These are phyloP conservation scores for Chloroceryle aenea DNA, from an alignment of 2,113 vertebrate species.

Conservation along the genomic window DNA sequence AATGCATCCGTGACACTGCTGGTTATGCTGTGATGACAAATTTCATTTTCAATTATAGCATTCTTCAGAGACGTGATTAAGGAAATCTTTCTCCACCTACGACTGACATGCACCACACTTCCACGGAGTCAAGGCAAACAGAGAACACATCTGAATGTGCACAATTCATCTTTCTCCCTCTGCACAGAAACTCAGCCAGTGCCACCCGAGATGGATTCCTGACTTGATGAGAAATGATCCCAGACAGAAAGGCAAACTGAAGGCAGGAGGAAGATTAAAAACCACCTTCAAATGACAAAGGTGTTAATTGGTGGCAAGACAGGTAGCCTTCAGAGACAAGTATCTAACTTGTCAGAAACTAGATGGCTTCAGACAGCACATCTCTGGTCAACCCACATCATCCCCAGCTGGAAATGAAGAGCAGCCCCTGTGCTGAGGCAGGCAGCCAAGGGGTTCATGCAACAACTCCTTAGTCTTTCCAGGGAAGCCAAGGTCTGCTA, in stretches of 20 bases:
- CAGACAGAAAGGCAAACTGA: not conserved
- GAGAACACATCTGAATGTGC: not conserved
- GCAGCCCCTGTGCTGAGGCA: not conserved
- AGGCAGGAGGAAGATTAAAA: not conserved
- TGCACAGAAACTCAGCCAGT: not conserved
- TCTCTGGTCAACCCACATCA: not conserved
- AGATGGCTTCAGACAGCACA: not conserved
- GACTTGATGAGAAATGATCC: not conserved
- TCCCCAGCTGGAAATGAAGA: not conserved
- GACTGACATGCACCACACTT: not conserved
- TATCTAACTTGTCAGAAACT: not conserved
- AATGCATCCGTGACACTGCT: not conserved
- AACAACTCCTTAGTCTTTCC: not conserved
- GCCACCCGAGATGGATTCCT: not conserved
- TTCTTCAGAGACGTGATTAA: constrained; percentile 15
- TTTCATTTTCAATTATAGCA: constrained; percentile 9
- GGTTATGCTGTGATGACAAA: not conserved
- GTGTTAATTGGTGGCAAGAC: not conserved
- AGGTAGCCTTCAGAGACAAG: not conserved
- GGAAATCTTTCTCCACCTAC: not conserved
- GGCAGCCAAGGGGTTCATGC: rapidly evolving
- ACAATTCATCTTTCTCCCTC: not conserved
- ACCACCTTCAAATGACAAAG: not conserved
- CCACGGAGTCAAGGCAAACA: constrained; percentile 34
- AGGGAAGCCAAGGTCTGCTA: not conserved